Evolutionary conservation across 2,888 invertebrate species (phyloP).

Genomic region (Pollenia griseotomentosa): DNA sequence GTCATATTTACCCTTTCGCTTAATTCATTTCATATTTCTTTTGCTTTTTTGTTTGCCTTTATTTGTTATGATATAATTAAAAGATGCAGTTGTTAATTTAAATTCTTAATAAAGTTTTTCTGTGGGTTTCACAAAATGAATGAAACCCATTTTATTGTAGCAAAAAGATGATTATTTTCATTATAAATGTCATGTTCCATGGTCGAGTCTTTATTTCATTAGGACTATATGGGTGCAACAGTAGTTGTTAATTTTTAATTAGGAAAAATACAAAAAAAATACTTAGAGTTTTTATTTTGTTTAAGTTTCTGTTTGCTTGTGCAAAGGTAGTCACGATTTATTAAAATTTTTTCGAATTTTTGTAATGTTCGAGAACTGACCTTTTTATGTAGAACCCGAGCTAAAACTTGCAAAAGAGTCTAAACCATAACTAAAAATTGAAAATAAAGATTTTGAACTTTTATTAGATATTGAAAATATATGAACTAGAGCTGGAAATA

Average conservation of each 20-base stretch:
- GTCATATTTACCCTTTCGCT: neutral
- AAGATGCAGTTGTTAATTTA: slow-evolving; percentile 34
- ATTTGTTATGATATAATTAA: slow-evolving; percentile 38
- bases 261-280: neutral
- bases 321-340: no score
- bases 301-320: no score
- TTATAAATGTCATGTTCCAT: slow-evolving; percentile 25
- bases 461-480: no score
- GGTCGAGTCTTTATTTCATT: neutral
- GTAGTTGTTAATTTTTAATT: neutral
- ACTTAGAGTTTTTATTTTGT: no score
- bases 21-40: slow-evolving; percentile 3
- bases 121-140: neutral
- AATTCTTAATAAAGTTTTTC: slow-evolving; percentile 4
- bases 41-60: neutral
- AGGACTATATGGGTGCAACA: neutral
- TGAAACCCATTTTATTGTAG: neutral
- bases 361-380: no score
- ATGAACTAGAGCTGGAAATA: no score
- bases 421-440: no score
- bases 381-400: no score
- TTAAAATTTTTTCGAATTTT: no score
- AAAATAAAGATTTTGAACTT: no score
- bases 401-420: no score
- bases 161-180: slow-evolving; percentile 2